Conservation (phyloP, 2,888 invertebrate species). For the Brenthis daphne region DNA sequence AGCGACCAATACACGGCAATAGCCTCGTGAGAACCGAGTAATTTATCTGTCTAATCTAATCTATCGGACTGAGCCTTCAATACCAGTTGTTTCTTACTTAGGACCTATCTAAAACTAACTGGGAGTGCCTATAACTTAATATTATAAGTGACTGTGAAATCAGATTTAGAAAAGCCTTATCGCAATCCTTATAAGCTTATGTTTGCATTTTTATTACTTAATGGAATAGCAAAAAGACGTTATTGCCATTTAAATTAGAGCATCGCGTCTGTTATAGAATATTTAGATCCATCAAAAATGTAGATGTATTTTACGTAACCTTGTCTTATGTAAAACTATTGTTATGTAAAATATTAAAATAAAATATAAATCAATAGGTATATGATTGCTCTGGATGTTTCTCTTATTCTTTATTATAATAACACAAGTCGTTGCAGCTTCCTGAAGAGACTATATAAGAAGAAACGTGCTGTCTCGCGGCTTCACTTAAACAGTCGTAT, state of each 20-base stretch:
- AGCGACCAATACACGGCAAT: conserved; percentile 25
- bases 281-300: conserved; percentile 4
- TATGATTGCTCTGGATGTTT: no score
- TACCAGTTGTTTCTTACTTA: conserved; percentile 37
- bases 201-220: conserved; percentile 6
- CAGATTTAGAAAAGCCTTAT: conserved; percentile 2
- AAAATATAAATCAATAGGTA: background rate
- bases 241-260: conserved; percentile 20
- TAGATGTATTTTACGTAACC: conserved; percentile 19
- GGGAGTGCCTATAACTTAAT: conserved; percentile 25
- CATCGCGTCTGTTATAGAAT: background rate
- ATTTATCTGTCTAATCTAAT: conserved; percentile 75
- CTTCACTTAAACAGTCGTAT: no score
- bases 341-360: conserved; percentile 28
- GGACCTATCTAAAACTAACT: conserved; percentile 30
- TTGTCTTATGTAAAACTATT: conserved; percentile 21
- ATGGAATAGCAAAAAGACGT: conserved; percentile 8
- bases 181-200: conserved; percentile 6
- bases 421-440: no score
- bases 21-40: conserved; percentile 70
- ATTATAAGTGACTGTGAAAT: conserved; percentile 16
- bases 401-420: no score
- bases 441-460: no score
- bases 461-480: no score
- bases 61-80: conserved; percentile 49